phyloP scores from a whole-genome alignment of 1,140 invertebrate species.

The Temnothorax longispinosus region DNA sequence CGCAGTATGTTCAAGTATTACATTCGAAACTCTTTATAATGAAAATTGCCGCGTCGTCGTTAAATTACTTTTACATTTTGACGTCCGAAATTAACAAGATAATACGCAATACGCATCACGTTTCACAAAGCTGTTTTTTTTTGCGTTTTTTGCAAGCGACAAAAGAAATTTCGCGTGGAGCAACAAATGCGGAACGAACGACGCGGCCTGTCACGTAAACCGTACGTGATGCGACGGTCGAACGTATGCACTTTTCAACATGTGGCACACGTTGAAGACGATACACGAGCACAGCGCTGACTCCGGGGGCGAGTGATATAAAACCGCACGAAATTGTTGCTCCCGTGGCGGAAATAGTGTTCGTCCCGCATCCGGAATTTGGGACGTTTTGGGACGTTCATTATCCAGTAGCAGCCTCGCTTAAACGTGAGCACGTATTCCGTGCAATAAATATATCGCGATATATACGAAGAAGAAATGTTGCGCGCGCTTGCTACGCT shows the following conservation, averaged over 20 bases:
- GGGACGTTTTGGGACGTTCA: constrained; percentile 69
- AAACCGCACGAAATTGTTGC: constrained; percentile 74
- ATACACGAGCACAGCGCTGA: not conserved
- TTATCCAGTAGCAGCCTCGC: constrained; percentile 67
- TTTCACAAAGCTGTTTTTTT: not conserved
- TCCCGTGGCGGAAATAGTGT: constrained; percentile 71
- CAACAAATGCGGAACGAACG: constrained; percentile 4
- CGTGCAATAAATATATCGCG: constrained; percentile 54
- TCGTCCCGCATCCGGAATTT: constrained; percentile 65
- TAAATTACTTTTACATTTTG: not conserved
- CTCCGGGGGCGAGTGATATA: constrained; percentile 57
- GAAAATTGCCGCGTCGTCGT: not conserved
- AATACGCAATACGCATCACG: not conserved
- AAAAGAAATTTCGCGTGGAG: constrained; percentile 14
- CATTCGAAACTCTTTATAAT: not conserved
- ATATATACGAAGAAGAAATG: constrained; percentile 20
- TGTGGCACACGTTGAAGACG: constrained; percentile 60
- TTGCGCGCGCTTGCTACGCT: not conserved
- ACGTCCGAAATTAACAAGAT: not conserved
- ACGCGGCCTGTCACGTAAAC: constrained; percentile 48
- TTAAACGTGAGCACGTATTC: constrained; percentile 68
- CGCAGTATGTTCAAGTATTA: too few species aligned
- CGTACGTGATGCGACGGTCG: constrained; percentile 40
- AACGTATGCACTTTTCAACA: constrained; percentile 53
- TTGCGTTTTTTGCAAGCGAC: not conserved